Percentiles rank a stretch among this genome's conserved stretches.
These are phyloP conservation scores for Tetragonula carbonaria DNA, from an alignment of 2,888 invertebrate genomes.

Conservation along the genomic window DNA sequence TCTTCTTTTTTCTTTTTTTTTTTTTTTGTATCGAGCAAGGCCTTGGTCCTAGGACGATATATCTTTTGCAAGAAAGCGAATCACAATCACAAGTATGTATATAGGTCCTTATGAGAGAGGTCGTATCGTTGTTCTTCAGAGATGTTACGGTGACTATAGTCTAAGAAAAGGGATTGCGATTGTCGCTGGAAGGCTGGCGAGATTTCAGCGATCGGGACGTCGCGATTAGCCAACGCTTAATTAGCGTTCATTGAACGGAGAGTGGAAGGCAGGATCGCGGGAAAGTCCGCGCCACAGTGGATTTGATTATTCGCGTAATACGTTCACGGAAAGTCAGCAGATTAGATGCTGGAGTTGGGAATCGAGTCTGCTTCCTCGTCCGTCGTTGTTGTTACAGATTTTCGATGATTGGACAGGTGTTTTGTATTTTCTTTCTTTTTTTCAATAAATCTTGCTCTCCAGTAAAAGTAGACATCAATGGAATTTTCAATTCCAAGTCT, in stretches of 20 bases:
- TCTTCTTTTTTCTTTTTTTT: too few species aligned
- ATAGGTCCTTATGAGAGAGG: background rate
- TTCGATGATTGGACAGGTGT: too few species aligned
- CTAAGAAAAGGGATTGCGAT: constrained; percentile 24
- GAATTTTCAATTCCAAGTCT: too few species aligned
- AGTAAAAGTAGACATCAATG: background rate
- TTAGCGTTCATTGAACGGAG: constrained; percentile 11
- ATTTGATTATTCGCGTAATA: background rate
- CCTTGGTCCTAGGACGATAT: background rate
- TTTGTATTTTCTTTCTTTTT: background rate
- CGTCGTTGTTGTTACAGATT: background rate
- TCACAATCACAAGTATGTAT: background rate
- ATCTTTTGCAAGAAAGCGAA: too few species aligned
- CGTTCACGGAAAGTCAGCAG: background rate
- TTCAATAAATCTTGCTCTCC: background rate
- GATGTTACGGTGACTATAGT: background rate
- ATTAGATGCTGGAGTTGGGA: background rate
- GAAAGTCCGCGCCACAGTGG: background rate
- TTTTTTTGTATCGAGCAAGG: constrained; percentile 33
- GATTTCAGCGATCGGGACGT: constrained; percentile 55
- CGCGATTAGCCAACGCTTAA: constrained; percentile 56
- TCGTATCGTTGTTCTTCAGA: background rate
- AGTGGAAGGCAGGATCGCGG: constrained; percentile 1
- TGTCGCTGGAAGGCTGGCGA: constrained; percentile 28
- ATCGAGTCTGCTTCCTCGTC: background rate